Evolutionary conservation across 37 sponge, comb jelly and placozoan species (phyloP), one percentile per base, ranked within the genome.

Genomic region (Aphrocallistes beatrix): DNA sequence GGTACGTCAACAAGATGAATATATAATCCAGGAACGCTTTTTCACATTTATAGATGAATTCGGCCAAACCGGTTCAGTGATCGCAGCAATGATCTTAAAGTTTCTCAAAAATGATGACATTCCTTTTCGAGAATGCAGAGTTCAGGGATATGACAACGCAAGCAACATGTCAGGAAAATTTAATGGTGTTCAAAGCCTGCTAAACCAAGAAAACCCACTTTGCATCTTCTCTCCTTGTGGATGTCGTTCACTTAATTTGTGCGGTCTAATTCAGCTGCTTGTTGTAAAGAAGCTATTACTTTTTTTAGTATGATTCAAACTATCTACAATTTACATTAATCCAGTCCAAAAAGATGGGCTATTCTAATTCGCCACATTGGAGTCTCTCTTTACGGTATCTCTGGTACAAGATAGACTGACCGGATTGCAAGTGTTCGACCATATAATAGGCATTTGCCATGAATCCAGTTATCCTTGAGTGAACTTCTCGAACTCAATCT

Each of bases 261-360:
- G 47, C 30, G 85, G 85, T 49, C 50, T 21, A 49, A 37, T 39
- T 47, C 51, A 49, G 60, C 51, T 25, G 39, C 34, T 51, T 50
- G 51, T 49, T 85, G 85, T 51, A 50, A 37, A 30, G 51, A 85
- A 36, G 85, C 85, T 39, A 85, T 85, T 36, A 49, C 51, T 36
- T 85, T 85, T 85, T 85, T 85, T 51, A 51, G 85, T 34, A 45
- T 39, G 34, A 32, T 85, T 85, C 85, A 85, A 50, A 48, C 37
- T 30, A 50, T 85, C 23, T 85, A 49, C 51, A 51, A 25, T 51
- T 39, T 85, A 37, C 51, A 51, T 50, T 85, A 51, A 49, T 34
- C 85, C 51, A 49, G 51, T 50, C 47, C 85, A 50, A 47, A 51
- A n/a, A 9, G 85, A 25, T 51, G 85, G 85, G 51, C 51, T n/a